Base-by-base conservation (phyloP, 2,797 vertebrate species). In the Gouania willdenowi region DNA sequence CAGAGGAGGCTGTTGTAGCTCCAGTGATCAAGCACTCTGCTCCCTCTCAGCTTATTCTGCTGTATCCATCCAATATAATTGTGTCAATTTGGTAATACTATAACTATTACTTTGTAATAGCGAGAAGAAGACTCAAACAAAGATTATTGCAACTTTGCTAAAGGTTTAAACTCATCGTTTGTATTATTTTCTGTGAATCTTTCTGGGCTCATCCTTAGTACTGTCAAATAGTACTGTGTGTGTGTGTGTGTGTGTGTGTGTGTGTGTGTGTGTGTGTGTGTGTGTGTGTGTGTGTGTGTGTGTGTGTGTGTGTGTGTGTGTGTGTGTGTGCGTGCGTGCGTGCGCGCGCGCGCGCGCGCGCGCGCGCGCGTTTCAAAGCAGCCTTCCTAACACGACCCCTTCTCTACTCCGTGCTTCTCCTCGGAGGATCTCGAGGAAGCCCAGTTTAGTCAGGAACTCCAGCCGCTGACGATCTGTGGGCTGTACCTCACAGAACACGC, bases 401-500 rank as follows among this genome's bases (percentile, higher is more conserved):
- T 88, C 71, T 0, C 88, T 79, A 59, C 75, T 77, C 31, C 75
- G 62, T 25, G 80, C 83, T 71, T 90, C 90, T 46, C 87, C 86
- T 63, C 89, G 75, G 0, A 92, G 85, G 67, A 93, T 86, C 66
- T 90, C 89, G 0, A 92, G 66, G 21, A 93, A 93, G 44, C 91
- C 92, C 80, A 93, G 63, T 48, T 90, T 90, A n/a, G 88, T 88
- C 55, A 92, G 75, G 69, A 92, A 92, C 70, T 90, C 90, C 74
- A 92, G 70, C 42, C 87, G 86, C 48, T 85, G 84, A 13, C 71
- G 62, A 58, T 93, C 88, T 1, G 85, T 32, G 0, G 89, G 85
- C 46, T 88, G 85, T 36, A 92, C 88, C 70, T 92, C 89, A 29
- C 91, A 93, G 72, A 93, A 92, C 60, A 92, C 91, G 48, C 92